A percentile compares a stretch with the other conserved stretches of the same genome.
Conservation (phyloP, 2,888 invertebrate genomes). For the Loripinus fragilis region DNA sequence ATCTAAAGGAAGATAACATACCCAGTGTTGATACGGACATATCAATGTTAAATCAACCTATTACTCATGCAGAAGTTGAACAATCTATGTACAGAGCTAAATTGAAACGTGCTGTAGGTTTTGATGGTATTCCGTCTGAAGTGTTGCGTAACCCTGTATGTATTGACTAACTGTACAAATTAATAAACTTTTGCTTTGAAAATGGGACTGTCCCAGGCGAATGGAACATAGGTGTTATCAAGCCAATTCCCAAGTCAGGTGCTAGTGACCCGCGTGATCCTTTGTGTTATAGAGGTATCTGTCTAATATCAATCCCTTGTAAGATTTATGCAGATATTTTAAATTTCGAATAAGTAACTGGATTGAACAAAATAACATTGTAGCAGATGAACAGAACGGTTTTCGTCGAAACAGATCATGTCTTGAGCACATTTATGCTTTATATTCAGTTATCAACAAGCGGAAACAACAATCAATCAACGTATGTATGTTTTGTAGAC, state of each 20-base stretch:
- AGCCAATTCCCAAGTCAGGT: too few relatives aligned
- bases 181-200: slow-evolving; percentile 1
- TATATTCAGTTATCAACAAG: background rate
- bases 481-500: background rate
- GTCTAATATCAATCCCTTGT: too few relatives aligned
- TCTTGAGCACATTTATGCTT: background rate
- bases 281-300: slow-evolving; percentile 7
- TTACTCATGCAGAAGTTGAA: background rate
- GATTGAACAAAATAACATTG: background rate
- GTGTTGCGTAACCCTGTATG: too few relatives aligned
- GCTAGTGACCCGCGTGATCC: too few relatives aligned
- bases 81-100: background rate
- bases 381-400: too few relatives aligned
- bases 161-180: too few relatives aligned
- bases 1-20: background rate
- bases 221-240: too few relatives aligned
- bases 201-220: background rate
- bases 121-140: too few relatives aligned
- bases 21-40: background rate
- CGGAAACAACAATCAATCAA: background rate
- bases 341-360: background rate
- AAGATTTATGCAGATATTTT: too few relatives aligned
- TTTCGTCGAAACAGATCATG: background rate
- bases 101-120: background rate
- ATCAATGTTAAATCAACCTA: background rate